These are phyloP conservation scores for Sebastes nivosus DNA, from an alignment of 2,797 vertebrate genomes.

Conservation along the genomic window DNA sequence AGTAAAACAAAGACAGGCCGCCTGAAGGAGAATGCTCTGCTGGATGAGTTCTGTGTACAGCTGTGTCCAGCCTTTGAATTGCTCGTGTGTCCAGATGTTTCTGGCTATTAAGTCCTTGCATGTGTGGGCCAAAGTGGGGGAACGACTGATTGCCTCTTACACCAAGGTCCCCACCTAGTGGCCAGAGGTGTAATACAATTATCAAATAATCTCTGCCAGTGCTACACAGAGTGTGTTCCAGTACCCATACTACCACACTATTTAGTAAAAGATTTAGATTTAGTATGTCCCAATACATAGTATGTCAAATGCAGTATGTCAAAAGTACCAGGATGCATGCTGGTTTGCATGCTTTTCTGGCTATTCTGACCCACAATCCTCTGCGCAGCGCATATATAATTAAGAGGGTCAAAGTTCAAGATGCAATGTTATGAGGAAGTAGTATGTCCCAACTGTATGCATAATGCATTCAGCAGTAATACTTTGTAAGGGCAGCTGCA, in stretches of 20 bases:
- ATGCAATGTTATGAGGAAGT: not conserved
- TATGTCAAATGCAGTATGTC: not conserved
- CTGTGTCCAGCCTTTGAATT: conserved; percentile 65
- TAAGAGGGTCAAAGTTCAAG: not conserved
- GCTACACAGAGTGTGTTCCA: not conserved
- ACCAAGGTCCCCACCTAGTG: conserved; percentile 61
- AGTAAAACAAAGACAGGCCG: conserved; percentile 56
- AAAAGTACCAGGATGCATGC: not conserved
- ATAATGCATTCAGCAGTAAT: no score
- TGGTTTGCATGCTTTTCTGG: not conserved
- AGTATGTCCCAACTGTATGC: no score
- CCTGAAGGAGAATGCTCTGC: conserved; percentile 50
- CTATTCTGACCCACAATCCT: not conserved
- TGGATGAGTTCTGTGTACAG: conserved; percentile 61
- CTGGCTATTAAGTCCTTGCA: conserved; percentile 38
- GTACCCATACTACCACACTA: no score
- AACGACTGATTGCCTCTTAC: not conserved
- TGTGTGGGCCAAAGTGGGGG: conserved; percentile 19
- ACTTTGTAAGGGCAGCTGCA: not conserved
- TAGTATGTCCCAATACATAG: not conserved
- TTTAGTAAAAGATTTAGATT: not conserved
- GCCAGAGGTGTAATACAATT: not conserved
- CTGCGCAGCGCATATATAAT: not conserved
- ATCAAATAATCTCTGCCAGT: not conserved
- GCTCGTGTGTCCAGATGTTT: conserved; percentile 68